Conservation (phyloP, 2,113 vertebrate genomes). For the Cyrtonyx montezumae region DNA sequence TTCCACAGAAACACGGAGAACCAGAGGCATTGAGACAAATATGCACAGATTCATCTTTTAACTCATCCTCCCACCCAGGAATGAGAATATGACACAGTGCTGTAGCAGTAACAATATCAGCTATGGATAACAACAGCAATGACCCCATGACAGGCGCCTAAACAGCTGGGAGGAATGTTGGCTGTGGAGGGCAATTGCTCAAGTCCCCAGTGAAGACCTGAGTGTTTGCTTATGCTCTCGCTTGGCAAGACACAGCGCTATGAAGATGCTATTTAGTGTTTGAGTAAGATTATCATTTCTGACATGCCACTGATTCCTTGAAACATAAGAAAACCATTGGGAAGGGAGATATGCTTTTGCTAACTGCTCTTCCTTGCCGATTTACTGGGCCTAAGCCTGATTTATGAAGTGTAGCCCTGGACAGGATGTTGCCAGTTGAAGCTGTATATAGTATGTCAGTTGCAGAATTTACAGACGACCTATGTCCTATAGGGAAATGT, state of each 20-base stretch:
- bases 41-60: background rate
- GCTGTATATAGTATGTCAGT: conserved; percentile 13
- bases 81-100: conserved; percentile 32
- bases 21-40: conserved; percentile 18
- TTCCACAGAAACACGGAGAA: conserved; percentile 19
- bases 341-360: background rate
- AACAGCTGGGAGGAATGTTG: conserved; percentile 64
- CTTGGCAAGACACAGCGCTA: background rate
- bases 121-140: background rate
- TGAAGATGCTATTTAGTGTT: conserved; percentile 23
- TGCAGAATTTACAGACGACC: conserved; percentile 58
- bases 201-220: conserved; percentile 49
- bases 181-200: conserved; percentile 24
- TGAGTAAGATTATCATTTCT: conserved; percentile 47
- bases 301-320: conserved; percentile 39
- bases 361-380: background rate
- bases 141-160: background rate
- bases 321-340: background rate
- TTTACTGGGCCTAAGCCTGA: conserved; percentile 13
- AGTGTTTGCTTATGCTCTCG: conserved; percentile 63
- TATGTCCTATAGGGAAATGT: conserved; percentile 8
- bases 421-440: conserved; percentile 53
- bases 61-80: conserved; percentile 58
- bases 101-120: conserved; percentile 15
- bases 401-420: conserved; percentile 59